phyloP scores from a whole-genome alignment of 2,113 vertebrate species.

The Ammospiza caudacuta region DNA sequence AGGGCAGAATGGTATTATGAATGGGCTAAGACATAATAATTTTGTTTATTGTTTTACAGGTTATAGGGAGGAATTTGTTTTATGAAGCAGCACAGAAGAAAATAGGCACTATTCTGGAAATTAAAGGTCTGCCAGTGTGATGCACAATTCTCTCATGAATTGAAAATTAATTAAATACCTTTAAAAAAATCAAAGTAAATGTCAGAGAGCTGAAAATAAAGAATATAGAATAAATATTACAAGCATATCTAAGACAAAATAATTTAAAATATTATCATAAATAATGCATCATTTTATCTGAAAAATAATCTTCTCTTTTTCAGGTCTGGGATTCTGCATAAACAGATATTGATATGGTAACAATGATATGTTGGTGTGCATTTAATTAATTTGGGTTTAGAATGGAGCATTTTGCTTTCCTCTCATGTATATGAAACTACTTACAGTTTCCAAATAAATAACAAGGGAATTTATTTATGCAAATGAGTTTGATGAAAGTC shows the following conservation, averaged over 20 bases:
- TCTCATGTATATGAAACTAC: neutral
- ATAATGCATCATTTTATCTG: neutral
- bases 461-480: neutral
- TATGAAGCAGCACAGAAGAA: conserved; percentile 9
- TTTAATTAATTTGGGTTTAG: neutral
- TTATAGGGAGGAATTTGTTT: conserved; percentile 41
- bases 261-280: neutral
- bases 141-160: conserved; percentile 2
- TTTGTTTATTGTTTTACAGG: conserved; percentile 43
- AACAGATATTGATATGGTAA: neutral
- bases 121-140: conserved; percentile 28
- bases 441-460: neutral
- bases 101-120: conserved; percentile 2
- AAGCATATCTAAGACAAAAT: conserved; percentile 4
- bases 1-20: neutral
- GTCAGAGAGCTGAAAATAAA: conserved; percentile 35
- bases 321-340: neutral
- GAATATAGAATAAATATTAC: neutral
- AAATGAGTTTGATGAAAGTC: neutral
- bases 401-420: neutral
- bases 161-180: conserved; percentile 43
- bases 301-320: neutral
- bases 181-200: conserved; percentile 35
- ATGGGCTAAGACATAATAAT: conserved; percentile 17
- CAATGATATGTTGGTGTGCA: neutral